A percentile compares a stretch with the other conserved stretches of the same genome.
Conservation (phyloP, 2,888 invertebrate species). For the Ditula angustiorana region DNA sequence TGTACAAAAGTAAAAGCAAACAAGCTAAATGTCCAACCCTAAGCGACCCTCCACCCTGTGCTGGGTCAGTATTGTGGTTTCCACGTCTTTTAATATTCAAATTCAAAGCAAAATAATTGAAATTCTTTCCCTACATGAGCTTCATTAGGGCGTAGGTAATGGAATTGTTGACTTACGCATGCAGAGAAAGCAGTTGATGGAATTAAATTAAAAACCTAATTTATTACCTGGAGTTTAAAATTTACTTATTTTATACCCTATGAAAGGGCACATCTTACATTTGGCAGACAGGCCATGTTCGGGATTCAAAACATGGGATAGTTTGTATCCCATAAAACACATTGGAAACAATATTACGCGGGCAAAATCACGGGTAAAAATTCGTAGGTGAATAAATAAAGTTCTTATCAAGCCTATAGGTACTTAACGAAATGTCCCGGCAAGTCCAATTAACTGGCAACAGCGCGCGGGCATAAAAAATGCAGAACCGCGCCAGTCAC, state of each 20-base stretch:
- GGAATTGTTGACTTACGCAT: conserved; percentile 24
- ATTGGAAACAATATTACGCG: no score
- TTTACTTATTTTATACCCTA: not conserved
- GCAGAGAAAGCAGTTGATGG: not conserved
- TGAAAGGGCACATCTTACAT: no score
- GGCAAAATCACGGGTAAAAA: no score
- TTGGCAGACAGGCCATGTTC: no score
- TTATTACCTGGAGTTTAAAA: not conserved
- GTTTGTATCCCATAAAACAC: no score
- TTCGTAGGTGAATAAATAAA: conserved; percentile 2
- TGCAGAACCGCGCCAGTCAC: conserved; percentile 8
- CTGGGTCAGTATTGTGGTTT: conserved; percentile 20
- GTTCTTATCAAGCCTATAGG: not conserved
- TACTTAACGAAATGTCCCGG: conserved; percentile 5
- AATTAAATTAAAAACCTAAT: conserved; percentile 18
- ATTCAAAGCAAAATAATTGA: conserved; percentile 35
- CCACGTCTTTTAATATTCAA: conserved; percentile 33
- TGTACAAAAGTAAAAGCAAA: not conserved
- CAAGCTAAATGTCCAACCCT: not conserved
- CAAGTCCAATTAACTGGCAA: conserved; percentile 2
- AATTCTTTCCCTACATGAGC: conserved; percentile 33
- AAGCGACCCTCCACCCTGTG: not conserved
- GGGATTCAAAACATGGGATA: no score
- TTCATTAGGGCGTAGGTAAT: conserved; percentile 28
- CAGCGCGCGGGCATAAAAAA: conserved; percentile 7